Percentiles rank a stretch among this genome's conserved stretches.
Evolutionary conservation across 2,113 vertebrate species (phyloP).

Genomic region (Pitta sordida): DNA sequence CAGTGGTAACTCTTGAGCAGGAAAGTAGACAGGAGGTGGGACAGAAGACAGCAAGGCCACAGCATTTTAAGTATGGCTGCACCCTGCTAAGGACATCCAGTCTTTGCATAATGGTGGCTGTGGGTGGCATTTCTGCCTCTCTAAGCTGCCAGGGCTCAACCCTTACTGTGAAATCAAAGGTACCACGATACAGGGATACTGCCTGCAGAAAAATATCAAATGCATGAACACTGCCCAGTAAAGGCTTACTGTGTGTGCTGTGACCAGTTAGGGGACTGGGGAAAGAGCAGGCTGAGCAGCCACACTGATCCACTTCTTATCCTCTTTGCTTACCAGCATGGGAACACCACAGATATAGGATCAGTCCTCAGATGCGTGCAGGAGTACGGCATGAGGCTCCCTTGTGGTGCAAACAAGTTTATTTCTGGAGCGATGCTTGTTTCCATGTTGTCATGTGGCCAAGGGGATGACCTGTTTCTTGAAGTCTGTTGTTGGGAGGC

Average conservation of each 20-base stretch:
- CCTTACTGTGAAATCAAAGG: not conserved
- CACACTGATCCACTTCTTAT: not conserved
- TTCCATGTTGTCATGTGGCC: not conserved
- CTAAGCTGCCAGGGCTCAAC: not conserved
- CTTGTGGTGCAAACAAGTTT: not conserved
- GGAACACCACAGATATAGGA: not conserved
- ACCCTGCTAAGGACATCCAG: not conserved
- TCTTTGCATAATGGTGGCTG: not conserved
- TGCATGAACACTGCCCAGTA: not conserved
- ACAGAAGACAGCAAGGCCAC: not conserved
- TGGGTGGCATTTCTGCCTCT: not conserved
- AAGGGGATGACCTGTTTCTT: not conserved
- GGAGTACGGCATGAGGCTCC: not conserved
- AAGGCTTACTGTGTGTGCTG: not conserved
- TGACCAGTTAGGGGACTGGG: not conserved
- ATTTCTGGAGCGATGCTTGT: not conserved
- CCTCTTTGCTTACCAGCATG: not conserved
- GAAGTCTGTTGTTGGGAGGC: not conserved
- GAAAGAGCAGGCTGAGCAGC: not conserved
- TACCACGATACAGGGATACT: not conserved
- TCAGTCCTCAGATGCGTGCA: not conserved
- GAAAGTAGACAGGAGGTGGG: not conserved
- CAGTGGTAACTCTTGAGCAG: not conserved
- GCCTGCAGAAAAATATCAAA: not conserved
- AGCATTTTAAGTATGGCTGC: not conserved